phyloP scores from a whole-genome alignment of 2,888 invertebrate genomes.

The Podabrus alpinus region DNA sequence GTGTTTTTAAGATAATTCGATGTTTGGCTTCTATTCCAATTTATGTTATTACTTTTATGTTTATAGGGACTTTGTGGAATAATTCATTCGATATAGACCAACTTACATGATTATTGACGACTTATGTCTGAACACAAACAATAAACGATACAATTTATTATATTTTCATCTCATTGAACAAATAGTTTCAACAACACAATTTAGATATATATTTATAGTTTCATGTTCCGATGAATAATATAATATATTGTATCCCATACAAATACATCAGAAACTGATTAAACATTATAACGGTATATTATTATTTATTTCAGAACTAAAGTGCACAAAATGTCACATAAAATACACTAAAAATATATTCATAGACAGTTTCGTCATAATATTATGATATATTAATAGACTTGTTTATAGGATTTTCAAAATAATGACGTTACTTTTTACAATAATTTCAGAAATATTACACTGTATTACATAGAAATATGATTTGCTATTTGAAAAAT shows the following conservation, averaged over 20 bases:
- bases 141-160: background rate
- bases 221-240: background rate
- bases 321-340: background rate
- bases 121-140: background rate
- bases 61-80: background rate
- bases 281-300: no score
- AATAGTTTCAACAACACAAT: background rate
- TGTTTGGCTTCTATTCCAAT: background rate
- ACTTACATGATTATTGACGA: constrained; percentile 1
- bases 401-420: no score
- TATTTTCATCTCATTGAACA: background rate
- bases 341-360: background rate
- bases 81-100: background rate
- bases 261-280: no score
- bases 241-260: background rate
- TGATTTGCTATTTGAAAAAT: no score
- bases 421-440: no score
- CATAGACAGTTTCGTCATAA: no score
- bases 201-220: background rate
- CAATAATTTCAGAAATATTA: no score
- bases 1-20: background rate
- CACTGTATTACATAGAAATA: no score
- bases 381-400: no score
- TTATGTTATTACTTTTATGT: background rate
- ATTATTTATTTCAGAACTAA: background rate